Percentiles rank a stretch among this genome's conserved stretches.
Evolutionary conservation across 2,888 invertebrate genomes (phyloP).

Genomic region (Thymelicus acteon): DNA sequence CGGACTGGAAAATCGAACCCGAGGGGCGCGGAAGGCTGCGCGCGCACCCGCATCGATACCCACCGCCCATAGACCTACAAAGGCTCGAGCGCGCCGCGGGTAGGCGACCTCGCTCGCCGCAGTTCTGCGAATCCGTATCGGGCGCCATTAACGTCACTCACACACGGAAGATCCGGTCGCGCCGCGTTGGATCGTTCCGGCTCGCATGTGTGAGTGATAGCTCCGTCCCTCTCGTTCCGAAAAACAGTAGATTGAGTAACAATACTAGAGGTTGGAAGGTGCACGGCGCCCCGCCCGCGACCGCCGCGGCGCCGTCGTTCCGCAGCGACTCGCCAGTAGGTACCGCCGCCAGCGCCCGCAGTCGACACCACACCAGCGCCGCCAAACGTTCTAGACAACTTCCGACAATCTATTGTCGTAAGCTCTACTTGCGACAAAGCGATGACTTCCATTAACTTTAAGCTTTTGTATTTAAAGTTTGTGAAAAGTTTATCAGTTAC

Average conservation of each 20-base stretch:
- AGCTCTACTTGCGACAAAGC: conserved; percentile 11
- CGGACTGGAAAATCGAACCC: conserved; percentile 75
- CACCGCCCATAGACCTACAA: conserved; percentile 45
- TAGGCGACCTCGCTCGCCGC: conserved; percentile 52
- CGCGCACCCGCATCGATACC: conserved; percentile 75
- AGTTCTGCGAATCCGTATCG: conserved; percentile 48
- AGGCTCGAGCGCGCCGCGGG: conserved; percentile 47
- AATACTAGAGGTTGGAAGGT: conserved; percentile 45
- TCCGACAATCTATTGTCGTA: conserved; percentile 21
- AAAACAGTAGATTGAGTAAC: conserved; percentile 45
- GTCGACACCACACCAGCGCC: conserved; percentile 67
- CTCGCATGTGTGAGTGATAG: conserved; percentile 41
- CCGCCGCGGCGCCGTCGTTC: conserved; percentile 50
- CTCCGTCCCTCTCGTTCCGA: conserved; percentile 47
- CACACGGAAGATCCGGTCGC: conserved; percentile 37
- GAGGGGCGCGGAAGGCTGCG: conserved; percentile 68
- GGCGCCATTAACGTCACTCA: conserved; percentile 39
- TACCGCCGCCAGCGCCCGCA: conserved; percentile 55
- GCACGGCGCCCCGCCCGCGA: conserved; percentile 47
- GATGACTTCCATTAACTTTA: conserved; percentile 11
- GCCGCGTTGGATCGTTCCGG: conserved; percentile 45
- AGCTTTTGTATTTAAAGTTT: conserved; percentile 7
- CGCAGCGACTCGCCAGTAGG: conserved; percentile 51
- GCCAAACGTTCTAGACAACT: conserved; percentile 46
- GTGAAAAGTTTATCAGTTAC: conserved; percentile 7